Evolutionary conservation across 2,888 invertebrate genomes (phyloP).

Genomic region (Neocrepidodera transversa): DNA sequence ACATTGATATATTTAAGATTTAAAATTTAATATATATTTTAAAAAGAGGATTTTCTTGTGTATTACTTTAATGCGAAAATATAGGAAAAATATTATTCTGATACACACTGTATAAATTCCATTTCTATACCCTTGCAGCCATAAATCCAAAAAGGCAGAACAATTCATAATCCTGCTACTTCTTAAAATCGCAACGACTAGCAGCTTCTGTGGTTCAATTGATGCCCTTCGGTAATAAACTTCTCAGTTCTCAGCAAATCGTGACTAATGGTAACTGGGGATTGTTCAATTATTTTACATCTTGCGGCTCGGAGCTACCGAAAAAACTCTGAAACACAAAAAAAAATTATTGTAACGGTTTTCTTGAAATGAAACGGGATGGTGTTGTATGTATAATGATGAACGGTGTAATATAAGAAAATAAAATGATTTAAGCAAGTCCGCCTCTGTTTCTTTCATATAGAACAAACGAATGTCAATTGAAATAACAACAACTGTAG

Average conservation of each 20-base stretch:
- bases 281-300: constrained; percentile 34
- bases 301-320: constrained; percentile 30
- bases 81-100: no score
- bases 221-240: constrained; percentile 30
- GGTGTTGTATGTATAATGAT: no score
- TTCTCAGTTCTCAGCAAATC: constrained; percentile 28
- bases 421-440: no score
- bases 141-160: constrained; percentile 14
- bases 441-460: no score
- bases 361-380: not conserved
- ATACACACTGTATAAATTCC: not conserved
- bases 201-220: constrained; percentile 38
- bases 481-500: not conserved
- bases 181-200: constrained; percentile 17
- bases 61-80: no score
- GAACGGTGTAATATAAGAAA: no score
- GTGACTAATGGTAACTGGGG: constrained; percentile 34
- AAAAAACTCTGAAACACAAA: constrained; percentile 7
- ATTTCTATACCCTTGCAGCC: not conserved
- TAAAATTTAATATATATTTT: no score
- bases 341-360: not conserved
- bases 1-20: no score
- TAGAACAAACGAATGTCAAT: no score
- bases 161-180: constrained; percentile 8
- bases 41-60: no score